These are phyloP conservation scores for Drosophila vallismaia DNA, from an alignment of 2,888 invertebrate genomes.

Conservation along the genomic window DNA sequence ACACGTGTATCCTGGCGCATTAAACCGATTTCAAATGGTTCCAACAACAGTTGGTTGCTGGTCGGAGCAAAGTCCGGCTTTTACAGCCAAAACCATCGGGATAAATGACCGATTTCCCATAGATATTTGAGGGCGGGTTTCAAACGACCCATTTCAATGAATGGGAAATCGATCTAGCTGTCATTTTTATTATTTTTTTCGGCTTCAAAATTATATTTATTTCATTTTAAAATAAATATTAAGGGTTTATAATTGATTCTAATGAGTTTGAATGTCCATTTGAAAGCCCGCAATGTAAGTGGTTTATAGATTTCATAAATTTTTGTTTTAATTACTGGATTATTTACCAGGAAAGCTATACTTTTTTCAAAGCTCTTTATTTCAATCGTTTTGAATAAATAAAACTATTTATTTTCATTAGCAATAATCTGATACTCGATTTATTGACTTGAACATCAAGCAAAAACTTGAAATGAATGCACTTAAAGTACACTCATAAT, in stretches of 20 bases:
- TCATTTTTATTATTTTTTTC: not conserved
- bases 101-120: conserved; percentile 22
- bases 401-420: conserved; percentile 1
- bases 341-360: too few relatives aligned
- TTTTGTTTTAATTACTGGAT: not conserved
- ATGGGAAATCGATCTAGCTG: conserved; percentile 12
- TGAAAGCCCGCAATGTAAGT: too few relatives aligned
- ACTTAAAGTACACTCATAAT: not conserved
- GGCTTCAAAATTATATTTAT: not conserved
- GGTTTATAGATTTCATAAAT: not conserved
- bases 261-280: too few relatives aligned
- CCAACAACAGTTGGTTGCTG: conserved; percentile 32
- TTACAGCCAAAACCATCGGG: conserved; percentile 16
- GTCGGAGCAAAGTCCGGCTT: conserved; percentile 9
- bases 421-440: not conserved
- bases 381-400: not conserved
- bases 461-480: not conserved
- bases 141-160: not conserved
- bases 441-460: not conserved
- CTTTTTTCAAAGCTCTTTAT: too few relatives aligned
- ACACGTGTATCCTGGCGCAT: conserved; percentile 28
- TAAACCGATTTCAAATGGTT: conserved; percentile 16
- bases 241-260: not conserved
- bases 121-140: conserved; percentile 6
- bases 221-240: not conserved